These are phyloP conservation scores for Anthoscopus minutus DNA, from an alignment of 2,113 vertebrate species.

Conservation along the genomic window DNA sequence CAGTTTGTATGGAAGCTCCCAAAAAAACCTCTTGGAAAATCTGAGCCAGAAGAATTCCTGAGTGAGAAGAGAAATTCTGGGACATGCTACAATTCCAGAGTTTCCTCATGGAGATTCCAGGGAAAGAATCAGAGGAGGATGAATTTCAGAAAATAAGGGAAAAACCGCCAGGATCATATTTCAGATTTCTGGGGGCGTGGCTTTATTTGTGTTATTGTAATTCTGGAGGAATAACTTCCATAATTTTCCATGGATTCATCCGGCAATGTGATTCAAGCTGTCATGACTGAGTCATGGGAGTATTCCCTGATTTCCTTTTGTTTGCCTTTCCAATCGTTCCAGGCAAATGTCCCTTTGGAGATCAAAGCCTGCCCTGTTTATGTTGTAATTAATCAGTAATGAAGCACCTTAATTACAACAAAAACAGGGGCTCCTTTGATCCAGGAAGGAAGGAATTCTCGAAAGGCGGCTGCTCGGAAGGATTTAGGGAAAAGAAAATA, in stretches of 20 bases:
- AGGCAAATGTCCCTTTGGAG: not conserved
- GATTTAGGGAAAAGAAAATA: conserved; percentile 21
- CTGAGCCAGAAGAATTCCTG: not conserved
- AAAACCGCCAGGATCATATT: accelerated
- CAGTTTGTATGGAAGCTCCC: not conserved
- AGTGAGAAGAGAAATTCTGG: not conserved
- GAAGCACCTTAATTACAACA: conserved; percentile 42
- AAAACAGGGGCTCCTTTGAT: conserved; percentile 36
- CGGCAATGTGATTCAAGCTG: not conserved
- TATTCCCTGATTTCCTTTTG: conserved; percentile 2
- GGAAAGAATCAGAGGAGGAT: not conserved
- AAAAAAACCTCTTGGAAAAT: not conserved
- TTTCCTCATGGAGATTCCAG: not conserved
- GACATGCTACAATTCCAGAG: not conserved
- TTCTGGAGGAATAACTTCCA: not conserved
- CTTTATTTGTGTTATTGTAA: not conserved
- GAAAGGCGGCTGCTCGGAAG: not conserved
- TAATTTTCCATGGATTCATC: not conserved
- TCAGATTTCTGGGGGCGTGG: not conserved
- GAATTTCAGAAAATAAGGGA: not conserved
- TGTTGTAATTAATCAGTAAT: conserved; percentile 44
- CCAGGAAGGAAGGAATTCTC: not conserved
- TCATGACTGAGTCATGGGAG: not conserved
- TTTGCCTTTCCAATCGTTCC: not conserved
- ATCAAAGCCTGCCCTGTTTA: conserved; percentile 30